Conservation (phyloP, 2,797 vertebrate genomes). For the Myotis pilosus region DNA sequence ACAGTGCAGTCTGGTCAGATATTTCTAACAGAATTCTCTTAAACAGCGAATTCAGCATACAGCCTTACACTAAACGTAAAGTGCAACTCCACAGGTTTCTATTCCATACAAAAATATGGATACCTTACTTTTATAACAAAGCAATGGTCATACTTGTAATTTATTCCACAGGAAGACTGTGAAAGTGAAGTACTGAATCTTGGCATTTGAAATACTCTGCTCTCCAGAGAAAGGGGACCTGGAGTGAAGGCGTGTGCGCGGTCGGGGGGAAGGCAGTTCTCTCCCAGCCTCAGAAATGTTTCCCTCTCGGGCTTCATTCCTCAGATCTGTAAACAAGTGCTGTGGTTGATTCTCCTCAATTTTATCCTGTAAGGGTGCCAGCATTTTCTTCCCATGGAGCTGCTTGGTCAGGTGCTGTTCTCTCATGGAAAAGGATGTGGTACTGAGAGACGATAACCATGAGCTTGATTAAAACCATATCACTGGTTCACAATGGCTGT, state of each 20-base stretch:
- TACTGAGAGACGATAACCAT: conserved; percentile 44
- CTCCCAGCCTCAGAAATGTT: not conserved
- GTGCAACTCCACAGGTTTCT: not conserved
- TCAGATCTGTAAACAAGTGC: not conserved
- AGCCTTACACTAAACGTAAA: not conserved
- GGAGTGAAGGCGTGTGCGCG: not conserved
- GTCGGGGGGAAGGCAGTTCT: not conserved
- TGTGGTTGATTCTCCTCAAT: not conserved
- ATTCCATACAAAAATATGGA: not conserved
- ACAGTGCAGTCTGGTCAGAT: not conserved
- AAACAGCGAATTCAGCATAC: not conserved
- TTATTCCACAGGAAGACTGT: not conserved
- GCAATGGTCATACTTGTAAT: not conserved
- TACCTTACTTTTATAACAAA: not conserved
- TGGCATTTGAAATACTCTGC: not conserved
- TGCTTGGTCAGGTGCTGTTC: conserved; percentile 54
- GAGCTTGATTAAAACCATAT: conserved; percentile 54
- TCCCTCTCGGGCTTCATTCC: not conserved
- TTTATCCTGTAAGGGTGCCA: conserved; percentile 28
- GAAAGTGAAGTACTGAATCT: not conserved
- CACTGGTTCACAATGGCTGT: conserved; percentile 44
- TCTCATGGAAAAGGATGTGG: conserved; percentile 46
- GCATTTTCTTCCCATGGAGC: not conserved
- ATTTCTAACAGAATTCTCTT: conserved; percentile 15
- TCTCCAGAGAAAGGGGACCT: not conserved